These are phyloP conservation scores for Cyprinodon brontotheroides DNA, from an alignment of 2,113 vertebrate genomes.

Conservation along the genomic window DNA sequence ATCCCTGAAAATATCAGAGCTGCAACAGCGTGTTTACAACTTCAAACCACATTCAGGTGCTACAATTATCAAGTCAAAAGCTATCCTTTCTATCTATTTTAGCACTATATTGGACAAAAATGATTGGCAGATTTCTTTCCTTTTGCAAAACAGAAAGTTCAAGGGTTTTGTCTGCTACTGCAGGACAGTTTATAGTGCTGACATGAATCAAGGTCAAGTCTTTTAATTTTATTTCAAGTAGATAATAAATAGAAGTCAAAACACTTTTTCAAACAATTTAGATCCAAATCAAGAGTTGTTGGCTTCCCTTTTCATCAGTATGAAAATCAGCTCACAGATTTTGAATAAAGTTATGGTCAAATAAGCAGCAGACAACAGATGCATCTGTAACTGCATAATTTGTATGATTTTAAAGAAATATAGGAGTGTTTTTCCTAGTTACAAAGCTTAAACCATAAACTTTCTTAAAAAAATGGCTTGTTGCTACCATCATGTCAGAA, in stretches of 20 bases:
- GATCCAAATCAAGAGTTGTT: no score
- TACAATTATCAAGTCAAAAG: neutral
- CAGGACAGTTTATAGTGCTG: neutral
- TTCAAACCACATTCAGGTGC: no score
- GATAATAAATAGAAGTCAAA: neutral
- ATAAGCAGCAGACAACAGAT: neutral
- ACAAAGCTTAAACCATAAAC: neutral
- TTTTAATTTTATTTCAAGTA: neutral
- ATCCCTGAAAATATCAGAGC: no score
- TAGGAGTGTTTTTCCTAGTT: neutral
- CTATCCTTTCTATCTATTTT: neutral
- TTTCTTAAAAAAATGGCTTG: slow-evolving; percentile 23
- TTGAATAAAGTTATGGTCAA: neutral
- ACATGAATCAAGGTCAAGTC: neutral
- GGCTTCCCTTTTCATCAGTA: no score
- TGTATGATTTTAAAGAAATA: no score
- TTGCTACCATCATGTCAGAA: slow-evolving; percentile 16
- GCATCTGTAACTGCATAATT: neutral
- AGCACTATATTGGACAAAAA: neutral
- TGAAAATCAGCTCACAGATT: neutral
- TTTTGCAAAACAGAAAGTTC: neutral
- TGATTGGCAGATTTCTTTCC: neutral
- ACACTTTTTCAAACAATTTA: neutral
- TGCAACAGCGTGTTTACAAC: no score
- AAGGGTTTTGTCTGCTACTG: neutral